Evolutionary conservation across 2,888 invertebrate genomes (phyloP), one percentile per base, ranked within the genome.

Genomic region (Exocentrus adspersus): DNA sequence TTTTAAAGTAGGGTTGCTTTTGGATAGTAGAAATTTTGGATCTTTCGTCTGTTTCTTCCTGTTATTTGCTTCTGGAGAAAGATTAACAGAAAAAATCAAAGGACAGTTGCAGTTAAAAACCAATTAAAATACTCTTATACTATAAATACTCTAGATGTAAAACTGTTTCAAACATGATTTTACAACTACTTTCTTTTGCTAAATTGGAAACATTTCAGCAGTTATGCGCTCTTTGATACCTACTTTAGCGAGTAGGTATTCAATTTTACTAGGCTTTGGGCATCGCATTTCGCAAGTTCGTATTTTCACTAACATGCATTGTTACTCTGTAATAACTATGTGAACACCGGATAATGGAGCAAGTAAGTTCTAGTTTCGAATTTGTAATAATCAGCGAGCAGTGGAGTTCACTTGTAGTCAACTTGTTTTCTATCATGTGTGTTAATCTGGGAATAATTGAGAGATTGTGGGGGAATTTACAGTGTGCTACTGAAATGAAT

Each of bases 261-360:
- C 37, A 37, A 37, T 37, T 37, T 37, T 37, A 37, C 37, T n/a
- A 37, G n/a, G 37, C 37, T 37, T n/a, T 37, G 37, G 37, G 37
- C 37, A 37, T 37, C 37, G 5, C 37, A 37, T 37, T 37, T 14
- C 4, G 12, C 14, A 37, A 37, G 37, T 37, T 37, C 37, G n/a
- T 37, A 37, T 37, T 14, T 37, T 5, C n/a, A 37, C 37, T 37
- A 37, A 37, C 37, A 37, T 37, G 37, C 37, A 37, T 14, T 37
- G 12, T 37, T 12, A 37, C 37, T 37, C 37, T 37, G 37, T 37
- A 37, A 37, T 37, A 37, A 37, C 37, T 37, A 12, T 37, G n/a
- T 37, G 37, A 37, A 37, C 37, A 37, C 14, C 12, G 12, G n/a
- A 37, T 14, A 12, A 37, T n/a, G 12, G 37, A 37, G n/a, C 37